Conservation (phyloP, 2,888 invertebrate species). For the Acleris emargana region DNA sequence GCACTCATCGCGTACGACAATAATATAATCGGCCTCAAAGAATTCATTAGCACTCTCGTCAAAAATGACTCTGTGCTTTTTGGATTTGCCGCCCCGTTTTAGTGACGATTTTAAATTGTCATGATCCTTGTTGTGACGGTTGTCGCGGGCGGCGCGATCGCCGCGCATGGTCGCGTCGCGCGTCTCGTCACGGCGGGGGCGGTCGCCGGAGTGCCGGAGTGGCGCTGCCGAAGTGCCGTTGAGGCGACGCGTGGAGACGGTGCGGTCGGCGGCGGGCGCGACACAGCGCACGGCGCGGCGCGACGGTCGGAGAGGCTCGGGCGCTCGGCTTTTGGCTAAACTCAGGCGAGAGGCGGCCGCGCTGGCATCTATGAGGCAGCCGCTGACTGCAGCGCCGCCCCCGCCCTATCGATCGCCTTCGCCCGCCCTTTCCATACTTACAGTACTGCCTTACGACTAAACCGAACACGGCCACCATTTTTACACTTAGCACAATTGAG, state of each 20-base stretch:
- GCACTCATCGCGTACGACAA: slow-evolving; percentile 94
- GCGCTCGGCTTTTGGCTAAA: slow-evolving; percentile 32
- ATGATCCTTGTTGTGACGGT: slow-evolving; percentile 85
- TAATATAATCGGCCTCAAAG: slow-evolving; percentile 96
- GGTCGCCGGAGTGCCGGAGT: slow-evolving; percentile 60
- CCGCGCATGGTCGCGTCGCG: slow-evolving; percentile 79
- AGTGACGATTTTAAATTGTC: slow-evolving; percentile 88
- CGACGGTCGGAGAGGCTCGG: slow-evolving; percentile 10
- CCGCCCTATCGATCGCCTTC: slow-evolving; percentile 68
- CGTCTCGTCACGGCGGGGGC: slow-evolving; percentile 57
- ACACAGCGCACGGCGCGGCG: slow-evolving; percentile 38
- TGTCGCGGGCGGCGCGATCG: slow-evolving; percentile 77
- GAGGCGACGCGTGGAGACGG: slow-evolving; percentile 43
- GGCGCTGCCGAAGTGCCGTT: slow-evolving; percentile 32
- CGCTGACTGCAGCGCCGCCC: slow-evolving; percentile 72
- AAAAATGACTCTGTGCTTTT: slow-evolving; percentile 92
- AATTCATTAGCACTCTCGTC: slow-evolving; percentile 95
- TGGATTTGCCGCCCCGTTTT: slow-evolving; percentile 88
- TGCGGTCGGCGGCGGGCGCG: slow-evolving; percentile 41
- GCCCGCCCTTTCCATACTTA: slow-evolving; percentile 49
- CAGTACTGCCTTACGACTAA: slow-evolving; percentile 48
- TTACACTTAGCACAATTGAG: too few species aligned
- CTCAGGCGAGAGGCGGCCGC: slow-evolving; percentile 34
- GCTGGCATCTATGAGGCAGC: slow-evolving; percentile 51
- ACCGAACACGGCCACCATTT: slow-evolving; percentile 1